Percentiles rank a stretch among this genome's conserved stretches.
Evolutionary conservation across 2,888 invertebrate genomes (phyloP).

Genomic region (Crepidodera aurea): DNA sequence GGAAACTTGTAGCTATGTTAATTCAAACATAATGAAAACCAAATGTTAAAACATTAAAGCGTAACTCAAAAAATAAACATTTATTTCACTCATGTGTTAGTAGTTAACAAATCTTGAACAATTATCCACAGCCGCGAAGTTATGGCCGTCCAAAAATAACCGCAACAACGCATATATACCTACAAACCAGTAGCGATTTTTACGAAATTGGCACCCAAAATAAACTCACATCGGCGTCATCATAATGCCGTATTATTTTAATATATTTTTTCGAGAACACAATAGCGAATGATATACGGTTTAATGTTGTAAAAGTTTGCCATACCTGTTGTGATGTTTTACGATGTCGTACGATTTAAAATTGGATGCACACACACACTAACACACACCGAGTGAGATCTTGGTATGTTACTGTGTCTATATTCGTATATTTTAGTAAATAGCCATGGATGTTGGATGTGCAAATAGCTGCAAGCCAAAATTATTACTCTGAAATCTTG

Average conservation of each 20-base stretch:
- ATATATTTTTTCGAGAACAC: slow-evolving; percentile 27
- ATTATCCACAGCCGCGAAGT: slow-evolving; percentile 7
- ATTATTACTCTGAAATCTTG: slow-evolving; percentile 13
- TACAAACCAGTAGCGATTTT: slow-evolving; percentile 12
- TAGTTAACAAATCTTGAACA: slow-evolving; percentile 24
- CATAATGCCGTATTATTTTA: slow-evolving; percentile 23
- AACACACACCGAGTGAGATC: slow-evolving; percentile 27
- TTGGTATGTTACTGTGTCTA: slow-evolving; percentile 37
- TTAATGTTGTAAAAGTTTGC: slow-evolving; percentile 21
- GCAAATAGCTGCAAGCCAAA: slow-evolving; percentile 40
- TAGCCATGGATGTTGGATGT: slow-evolving; percentile 65
- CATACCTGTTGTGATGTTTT: slow-evolving; percentile 30
- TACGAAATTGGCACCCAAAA: slow-evolving; percentile 26
- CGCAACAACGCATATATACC: background rate
- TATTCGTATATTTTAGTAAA: slow-evolving; percentile 55
- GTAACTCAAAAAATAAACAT: slow-evolving; percentile 12
- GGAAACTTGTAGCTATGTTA: background rate
- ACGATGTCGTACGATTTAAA: slow-evolving; percentile 31
- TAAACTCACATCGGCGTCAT: slow-evolving; percentile 13
- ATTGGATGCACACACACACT: slow-evolving; percentile 38
- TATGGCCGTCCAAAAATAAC: slow-evolving; percentile 3
- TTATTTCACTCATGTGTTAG: slow-evolving; percentile 18
- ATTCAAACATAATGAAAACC: background rate
- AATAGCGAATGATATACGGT: slow-evolving; percentile 19
- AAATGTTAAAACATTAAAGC: background rate